Evolutionary conservation across 1,140 invertebrate species (phyloP).

Genomic region (Paraescarpia echinospica): DNA sequence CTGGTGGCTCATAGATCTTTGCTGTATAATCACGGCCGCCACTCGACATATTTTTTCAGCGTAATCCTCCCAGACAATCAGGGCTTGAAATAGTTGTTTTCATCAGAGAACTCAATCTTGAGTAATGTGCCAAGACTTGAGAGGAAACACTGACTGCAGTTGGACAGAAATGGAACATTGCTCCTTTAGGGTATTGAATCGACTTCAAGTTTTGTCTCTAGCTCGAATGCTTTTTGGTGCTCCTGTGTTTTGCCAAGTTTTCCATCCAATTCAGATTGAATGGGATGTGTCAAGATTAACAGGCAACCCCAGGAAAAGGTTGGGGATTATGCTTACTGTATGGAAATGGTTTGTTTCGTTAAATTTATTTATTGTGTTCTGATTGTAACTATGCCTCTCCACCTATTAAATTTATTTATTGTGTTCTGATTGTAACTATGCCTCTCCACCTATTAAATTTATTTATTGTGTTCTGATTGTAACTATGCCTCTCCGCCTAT

Average conservation of each 20-base stretch:
- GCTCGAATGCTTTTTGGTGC: background rate
- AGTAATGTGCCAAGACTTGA: background rate
- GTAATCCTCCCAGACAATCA: background rate
- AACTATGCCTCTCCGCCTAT: too few species aligned
- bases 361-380: background rate
- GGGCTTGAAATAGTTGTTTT: background rate
- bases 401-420: background rate
- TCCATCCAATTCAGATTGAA: background rate
- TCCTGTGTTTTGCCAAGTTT: background rate
- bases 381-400: too few species aligned
- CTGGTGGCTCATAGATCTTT: background rate
- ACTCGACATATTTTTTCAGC: background rate
- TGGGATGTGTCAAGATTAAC: too few species aligned
- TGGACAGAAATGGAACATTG: background rate
- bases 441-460: background rate
- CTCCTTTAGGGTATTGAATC: background rate
- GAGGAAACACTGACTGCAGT: background rate
- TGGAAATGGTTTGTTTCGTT: background rate
- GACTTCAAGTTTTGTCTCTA: too few species aligned
- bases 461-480: conserved; percentile 3
- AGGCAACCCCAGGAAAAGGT: too few species aligned
- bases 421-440: too few species aligned
- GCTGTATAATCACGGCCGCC: background rate
- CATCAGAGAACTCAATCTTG: background rate
- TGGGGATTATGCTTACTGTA: background rate